These are phyloP conservation scores for Spea bombifrons DNA, from an alignment of 2,113 vertebrate species.

Conservation along the genomic window DNA sequence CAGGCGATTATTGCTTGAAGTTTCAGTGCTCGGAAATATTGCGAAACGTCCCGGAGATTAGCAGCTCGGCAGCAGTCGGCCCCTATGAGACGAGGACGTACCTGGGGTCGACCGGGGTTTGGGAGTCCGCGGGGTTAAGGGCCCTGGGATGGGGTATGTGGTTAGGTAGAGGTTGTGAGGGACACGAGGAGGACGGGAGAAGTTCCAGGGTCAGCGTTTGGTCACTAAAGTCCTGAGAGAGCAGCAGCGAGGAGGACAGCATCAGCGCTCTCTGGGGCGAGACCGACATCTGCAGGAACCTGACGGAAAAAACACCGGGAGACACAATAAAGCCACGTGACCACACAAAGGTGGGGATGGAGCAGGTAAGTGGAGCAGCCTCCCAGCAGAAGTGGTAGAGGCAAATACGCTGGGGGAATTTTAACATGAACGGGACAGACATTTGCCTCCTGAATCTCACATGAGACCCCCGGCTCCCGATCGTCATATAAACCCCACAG, in stretches of 20 bases:
- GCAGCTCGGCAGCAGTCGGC: neutral
- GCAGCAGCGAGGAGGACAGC: neutral
- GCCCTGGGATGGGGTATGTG: neutral
- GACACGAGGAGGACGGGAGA: neutral
- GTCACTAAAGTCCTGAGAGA: neutral
- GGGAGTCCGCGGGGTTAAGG: neutral
- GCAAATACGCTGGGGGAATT: too few species aligned
- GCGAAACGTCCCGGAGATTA: too few species aligned
- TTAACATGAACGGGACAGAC: too few species aligned
- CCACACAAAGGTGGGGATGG: too few species aligned
- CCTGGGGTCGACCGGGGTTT: neutral
- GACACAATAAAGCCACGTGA: too few species aligned
- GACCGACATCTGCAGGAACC: slow-evolving; percentile 24
- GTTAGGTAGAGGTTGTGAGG: neutral
- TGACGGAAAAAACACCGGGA: neutral
- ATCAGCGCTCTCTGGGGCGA: neutral
- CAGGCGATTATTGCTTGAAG: too few species aligned
- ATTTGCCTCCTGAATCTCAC: too few species aligned
- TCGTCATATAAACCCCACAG: too few species aligned
- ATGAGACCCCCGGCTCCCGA: too few species aligned
- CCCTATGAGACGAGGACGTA: neutral
- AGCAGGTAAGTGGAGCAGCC: too few species aligned
- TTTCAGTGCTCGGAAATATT: neutral
- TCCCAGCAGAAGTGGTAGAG: too few species aligned
- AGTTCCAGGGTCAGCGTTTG: neutral